phyloP scores from a whole-genome alignment of 1,140 invertebrate genomes.

The Alviniconcha marisindica region DNA sequence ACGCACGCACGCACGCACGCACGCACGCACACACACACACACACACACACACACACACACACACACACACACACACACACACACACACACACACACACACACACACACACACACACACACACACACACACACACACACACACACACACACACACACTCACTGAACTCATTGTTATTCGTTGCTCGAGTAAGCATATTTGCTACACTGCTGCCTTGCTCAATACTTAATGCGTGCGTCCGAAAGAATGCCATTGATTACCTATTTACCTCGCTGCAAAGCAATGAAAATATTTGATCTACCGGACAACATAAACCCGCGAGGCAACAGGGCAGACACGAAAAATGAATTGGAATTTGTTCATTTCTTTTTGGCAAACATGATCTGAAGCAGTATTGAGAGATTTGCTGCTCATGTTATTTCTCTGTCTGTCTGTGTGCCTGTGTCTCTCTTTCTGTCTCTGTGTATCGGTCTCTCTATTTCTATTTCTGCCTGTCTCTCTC shows the following conservation, averaged over 20 bases:
- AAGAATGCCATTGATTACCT: no score
- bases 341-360: no score
- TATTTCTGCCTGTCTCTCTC: not conserved
- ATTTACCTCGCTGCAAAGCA: no score
- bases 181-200: no score
- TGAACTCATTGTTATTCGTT: not conserved
- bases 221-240: no score
- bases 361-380: no score
- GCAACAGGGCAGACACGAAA: no score
- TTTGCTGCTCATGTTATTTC: not conserved
- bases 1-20: conserved; percentile 5
- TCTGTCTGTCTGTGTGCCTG: not conserved
- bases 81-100: not conserved
- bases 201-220: no score
- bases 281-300: no score
- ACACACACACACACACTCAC: conserved; percentile 13
- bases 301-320: no score
- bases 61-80: not conserved
- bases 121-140: not conserved
- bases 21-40: conserved; percentile 16
- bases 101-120: not conserved
- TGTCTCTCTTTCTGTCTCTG: not conserved
- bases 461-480: not conserved
- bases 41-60: conserved; percentile 11
- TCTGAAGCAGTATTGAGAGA: no score